A percentile compares a stretch with the other conserved stretches of the same genome.
Evolutionary conservation across 1,140 invertebrate genomes (phyloP).

Genomic region (Acyrthosiphon pisum): DNA sequence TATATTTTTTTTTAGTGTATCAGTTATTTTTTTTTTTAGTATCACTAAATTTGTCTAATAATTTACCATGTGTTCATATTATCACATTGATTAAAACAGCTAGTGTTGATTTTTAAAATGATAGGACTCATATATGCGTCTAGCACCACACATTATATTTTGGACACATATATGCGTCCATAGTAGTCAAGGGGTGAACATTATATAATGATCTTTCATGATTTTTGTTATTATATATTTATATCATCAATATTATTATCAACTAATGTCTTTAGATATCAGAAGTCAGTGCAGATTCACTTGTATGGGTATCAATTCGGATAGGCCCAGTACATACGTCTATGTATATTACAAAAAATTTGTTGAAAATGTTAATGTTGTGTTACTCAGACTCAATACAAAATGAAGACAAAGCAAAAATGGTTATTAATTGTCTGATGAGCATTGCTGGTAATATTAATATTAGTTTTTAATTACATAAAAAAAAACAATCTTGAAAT

Average conservation of each 20-base stretch:
- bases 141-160: too few relatives aligned
- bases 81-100: too few relatives aligned
- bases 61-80: too few relatives aligned
- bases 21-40: too few relatives aligned
- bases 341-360: constrained; percentile 86
- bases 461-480: background rate
- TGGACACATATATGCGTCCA: too few relatives aligned
- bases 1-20: too few relatives aligned
- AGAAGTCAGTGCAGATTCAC: constrained; percentile 88
- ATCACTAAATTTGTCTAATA: too few relatives aligned
- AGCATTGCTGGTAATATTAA: constrained; percentile 75
- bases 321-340: constrained; percentile 94
- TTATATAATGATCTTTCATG: background rate
- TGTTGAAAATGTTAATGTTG: constrained; percentile 90
- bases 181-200: background rate
- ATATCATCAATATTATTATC: background rate
- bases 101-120: too few relatives aligned
- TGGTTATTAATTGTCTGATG: constrained; percentile 86
- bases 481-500: constrained; percentile 58
- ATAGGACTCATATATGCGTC: too few relatives aligned
- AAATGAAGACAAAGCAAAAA: constrained; percentile 82
- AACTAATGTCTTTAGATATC: constrained; percentile 70
- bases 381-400: constrained; percentile 84
- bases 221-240: background rate
- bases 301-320: constrained; percentile 90